phyloP scores from a whole-genome alignment of 2,888 invertebrate species.

The Ormyrus pomaceus region DNA sequence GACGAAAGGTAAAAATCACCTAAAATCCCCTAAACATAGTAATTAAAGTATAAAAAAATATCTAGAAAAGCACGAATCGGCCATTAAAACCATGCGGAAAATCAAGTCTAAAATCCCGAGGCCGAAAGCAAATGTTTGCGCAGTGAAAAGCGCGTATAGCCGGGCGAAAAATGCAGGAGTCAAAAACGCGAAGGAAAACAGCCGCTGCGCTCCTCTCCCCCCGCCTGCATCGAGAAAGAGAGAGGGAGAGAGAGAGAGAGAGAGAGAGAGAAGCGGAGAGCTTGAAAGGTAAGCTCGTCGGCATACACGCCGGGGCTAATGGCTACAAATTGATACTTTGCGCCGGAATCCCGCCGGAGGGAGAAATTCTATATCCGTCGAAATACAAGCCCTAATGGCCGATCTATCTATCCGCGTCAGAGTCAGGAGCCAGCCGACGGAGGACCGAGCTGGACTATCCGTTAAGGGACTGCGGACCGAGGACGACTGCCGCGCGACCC shows the following conservation, averaged over 20 bases:
- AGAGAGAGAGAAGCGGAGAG: constrained; percentile 45
- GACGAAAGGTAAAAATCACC: too few species aligned
- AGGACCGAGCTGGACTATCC: neutral
- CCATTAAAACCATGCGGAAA: neutral
- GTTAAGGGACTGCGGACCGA: neutral
- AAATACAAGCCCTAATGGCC: constrained; percentile 73
- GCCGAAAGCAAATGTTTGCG: constrained; percentile 38
- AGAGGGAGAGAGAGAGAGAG: constrained; percentile 11
- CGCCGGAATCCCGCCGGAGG: constrained; percentile 61
- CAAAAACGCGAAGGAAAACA: constrained; percentile 16
- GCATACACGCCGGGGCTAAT: constrained; percentile 65
- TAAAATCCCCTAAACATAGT: too few species aligned
- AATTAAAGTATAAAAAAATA: too few species aligned
- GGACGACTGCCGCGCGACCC: constrained; percentile 33
- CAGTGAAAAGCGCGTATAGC: neutral
- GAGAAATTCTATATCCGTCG: constrained; percentile 71
- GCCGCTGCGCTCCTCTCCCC: neutral
- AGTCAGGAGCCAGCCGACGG: constrained; percentile 60
- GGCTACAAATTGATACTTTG: constrained; percentile 73
- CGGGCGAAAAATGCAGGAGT: neutral
- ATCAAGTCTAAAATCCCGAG: constrained; percentile 15
- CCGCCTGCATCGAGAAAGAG: neutral
- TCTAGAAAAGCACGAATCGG: too few species aligned
- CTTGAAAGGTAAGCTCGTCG: constrained; percentile 59
- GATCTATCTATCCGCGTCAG: constrained; percentile 73